Evolutionary conservation across 2,113 vertebrate species (phyloP).

Genomic region (Forbesichthys papilliferus): DNA sequence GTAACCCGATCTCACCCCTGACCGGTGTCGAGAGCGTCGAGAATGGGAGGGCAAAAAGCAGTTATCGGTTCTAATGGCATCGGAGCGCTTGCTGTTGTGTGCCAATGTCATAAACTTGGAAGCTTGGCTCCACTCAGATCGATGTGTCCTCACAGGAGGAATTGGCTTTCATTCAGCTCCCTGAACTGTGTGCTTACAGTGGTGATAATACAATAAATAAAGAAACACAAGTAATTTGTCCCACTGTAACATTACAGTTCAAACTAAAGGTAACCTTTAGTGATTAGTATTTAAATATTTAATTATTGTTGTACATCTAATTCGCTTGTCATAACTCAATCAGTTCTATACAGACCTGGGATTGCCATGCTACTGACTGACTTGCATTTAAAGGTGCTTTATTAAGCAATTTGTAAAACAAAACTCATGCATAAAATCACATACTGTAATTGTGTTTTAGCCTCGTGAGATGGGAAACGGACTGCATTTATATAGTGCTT

Average conservation of each 20-base stretch:
- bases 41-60: constrained; percentile 56
- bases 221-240: background rate
- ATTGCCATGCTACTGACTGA: constrained; percentile 6
- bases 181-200: constrained; percentile 2
- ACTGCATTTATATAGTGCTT: too few species aligned
- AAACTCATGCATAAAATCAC: too few species aligned
- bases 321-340: constrained; percentile 11
- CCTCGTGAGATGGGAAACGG: too few species aligned
- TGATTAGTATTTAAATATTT: too few species aligned
- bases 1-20: constrained; percentile 49
- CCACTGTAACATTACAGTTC: too few species aligned
- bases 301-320: constrained; percentile 14
- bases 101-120: constrained; percentile 60
- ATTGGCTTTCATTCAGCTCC: constrained; percentile 44
- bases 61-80: constrained; percentile 59
- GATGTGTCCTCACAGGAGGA: constrained; percentile 40
- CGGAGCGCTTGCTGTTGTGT: constrained; percentile 48
- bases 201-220: constrained; percentile 14
- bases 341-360: background rate
- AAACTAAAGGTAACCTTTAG: too few species aligned
- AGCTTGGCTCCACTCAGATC: constrained; percentile 55
- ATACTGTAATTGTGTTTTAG: too few species aligned
- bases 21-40: constrained; percentile 46
- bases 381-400: background rate
- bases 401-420: background rate